phyloP scores from a whole-genome alignment of 2,888 invertebrate species.

The Hyles lineata region DNA sequence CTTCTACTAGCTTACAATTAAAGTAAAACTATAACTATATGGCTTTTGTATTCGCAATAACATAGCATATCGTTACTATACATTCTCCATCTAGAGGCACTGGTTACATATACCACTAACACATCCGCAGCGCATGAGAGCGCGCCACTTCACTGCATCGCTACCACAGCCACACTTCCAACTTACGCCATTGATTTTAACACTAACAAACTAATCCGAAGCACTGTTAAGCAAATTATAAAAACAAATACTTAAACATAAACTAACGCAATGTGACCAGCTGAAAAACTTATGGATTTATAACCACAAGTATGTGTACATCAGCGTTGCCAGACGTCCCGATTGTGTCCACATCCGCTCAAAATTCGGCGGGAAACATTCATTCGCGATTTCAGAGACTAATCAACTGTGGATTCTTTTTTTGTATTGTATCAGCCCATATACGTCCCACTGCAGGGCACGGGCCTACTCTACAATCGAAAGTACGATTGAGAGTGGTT shows the following conservation, averaged over 20 bases:
- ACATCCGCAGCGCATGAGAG: background rate
- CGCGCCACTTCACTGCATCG: background rate
- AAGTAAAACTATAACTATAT: constrained; percentile 25
- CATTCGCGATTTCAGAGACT: too few species aligned
- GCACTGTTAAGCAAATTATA: constrained; percentile 7
- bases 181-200: background rate
- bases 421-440: too few species aligned
- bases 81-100: constrained; percentile 36
- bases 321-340: background rate
- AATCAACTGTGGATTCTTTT: too few species aligned
- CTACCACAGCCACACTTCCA: background rate
- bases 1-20: constrained; percentile 25
- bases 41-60: constrained; percentile 29
- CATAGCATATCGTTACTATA: constrained; percentile 19
- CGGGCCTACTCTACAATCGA: too few species aligned
- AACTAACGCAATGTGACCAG: constrained; percentile 17
- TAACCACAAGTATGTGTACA: background rate
- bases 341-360: too few species aligned
- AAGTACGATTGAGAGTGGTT: too few species aligned
- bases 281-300: constrained; percentile 8
- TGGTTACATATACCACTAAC: constrained; percentile 26
- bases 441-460: too few species aligned
- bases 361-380: too few species aligned
- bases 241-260: constrained; percentile 20
- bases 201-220: background rate